phyloP scores from a whole-genome alignment of 2,113 vertebrate species.

The Australoheros scitulus region DNA sequence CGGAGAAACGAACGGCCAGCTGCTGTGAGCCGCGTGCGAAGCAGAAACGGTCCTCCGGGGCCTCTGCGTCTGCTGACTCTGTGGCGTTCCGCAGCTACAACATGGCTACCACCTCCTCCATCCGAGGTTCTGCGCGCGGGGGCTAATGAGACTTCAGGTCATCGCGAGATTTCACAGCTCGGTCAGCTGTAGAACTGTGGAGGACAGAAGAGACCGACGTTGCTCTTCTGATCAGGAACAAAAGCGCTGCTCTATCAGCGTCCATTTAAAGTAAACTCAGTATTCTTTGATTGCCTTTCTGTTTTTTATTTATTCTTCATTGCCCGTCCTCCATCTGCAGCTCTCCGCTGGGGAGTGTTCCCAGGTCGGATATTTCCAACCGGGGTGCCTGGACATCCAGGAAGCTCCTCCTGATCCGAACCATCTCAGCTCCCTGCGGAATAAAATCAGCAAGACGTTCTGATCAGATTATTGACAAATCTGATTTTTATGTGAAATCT shows the following conservation, averaged over 20 bases:
- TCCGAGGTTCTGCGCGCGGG: constrained; percentile 71
- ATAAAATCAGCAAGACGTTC: not conserved
- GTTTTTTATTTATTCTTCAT: not conserved
- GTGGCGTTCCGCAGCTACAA: constrained; percentile 73
- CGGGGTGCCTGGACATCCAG: not conserved
- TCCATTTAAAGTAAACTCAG: not conserved
- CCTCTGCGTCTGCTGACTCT: constrained; percentile 31
- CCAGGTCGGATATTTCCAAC: not conserved
- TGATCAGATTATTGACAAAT: not conserved
- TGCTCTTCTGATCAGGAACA: not conserved
- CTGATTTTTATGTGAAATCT: not conserved
- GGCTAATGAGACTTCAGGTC: constrained; percentile 73
- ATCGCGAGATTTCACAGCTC: constrained; percentile 68
- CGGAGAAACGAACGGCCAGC: not conserved
- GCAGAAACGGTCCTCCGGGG: not conserved
- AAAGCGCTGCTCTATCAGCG: not conserved
- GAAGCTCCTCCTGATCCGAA: not conserved
- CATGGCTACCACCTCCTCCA: constrained; percentile 86
- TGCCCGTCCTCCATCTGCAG: not conserved
- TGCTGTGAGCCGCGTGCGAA: not conserved
- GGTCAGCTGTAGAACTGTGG: constrained; percentile 24
- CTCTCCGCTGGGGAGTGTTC: not conserved
- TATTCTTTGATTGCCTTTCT: not conserved
- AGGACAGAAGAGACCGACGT: constrained; percentile 18
- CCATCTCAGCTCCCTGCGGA: not conserved